Conservation (phyloP, 2,113 vertebrate species). For the Cololabis saira region DNA sequence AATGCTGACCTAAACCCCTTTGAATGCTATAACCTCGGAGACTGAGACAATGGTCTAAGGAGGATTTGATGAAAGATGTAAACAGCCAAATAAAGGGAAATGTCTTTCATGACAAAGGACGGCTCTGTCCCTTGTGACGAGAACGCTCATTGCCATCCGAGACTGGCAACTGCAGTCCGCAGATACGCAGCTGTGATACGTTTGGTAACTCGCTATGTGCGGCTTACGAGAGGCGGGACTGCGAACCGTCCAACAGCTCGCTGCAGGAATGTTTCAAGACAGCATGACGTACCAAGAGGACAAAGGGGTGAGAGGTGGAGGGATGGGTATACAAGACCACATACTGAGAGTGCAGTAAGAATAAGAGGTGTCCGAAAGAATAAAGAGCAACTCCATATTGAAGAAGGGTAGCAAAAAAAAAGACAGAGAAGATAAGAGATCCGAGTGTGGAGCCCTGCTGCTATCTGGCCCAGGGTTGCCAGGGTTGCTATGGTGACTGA, state of each 20-base stretch:
- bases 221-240: slow-evolving; percentile 20
- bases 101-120: slow-evolving; percentile 40
- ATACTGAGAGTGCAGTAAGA: slow-evolving; percentile 16
- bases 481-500: slow-evolving; percentile 73
- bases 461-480: slow-evolving; percentile 50
- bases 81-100: slow-evolving; percentile 35
- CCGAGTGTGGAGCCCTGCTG: slow-evolving; percentile 48
- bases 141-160: slow-evolving; percentile 50
- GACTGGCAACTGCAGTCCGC: slow-evolving; percentile 28
- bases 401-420: slow-evolving; percentile 24
- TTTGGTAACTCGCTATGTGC: slow-evolving; percentile 40
- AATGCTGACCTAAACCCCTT: slow-evolving; percentile 57
- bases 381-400: slow-evolving; percentile 18
- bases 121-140: slow-evolving; percentile 37
- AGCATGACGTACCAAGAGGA: slow-evolving; percentile 63
- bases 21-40: slow-evolving; percentile 53
- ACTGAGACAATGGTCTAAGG: slow-evolving; percentile 55
- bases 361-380: background rate
- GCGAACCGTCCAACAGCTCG: slow-evolving; percentile 47
- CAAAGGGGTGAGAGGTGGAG: background rate
- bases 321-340: slow-evolving; percentile 16
- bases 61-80: slow-evolving; percentile 51
- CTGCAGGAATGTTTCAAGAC: slow-evolving; percentile 46
- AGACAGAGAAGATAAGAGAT: slow-evolving; percentile 38
- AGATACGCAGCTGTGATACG: slow-evolving; percentile 44